Evolutionary conservation across 1,140 invertebrate genomes (phyloP), one percentile per base, ranked within the genome.

Genomic region (Aricia agestis): DNA sequence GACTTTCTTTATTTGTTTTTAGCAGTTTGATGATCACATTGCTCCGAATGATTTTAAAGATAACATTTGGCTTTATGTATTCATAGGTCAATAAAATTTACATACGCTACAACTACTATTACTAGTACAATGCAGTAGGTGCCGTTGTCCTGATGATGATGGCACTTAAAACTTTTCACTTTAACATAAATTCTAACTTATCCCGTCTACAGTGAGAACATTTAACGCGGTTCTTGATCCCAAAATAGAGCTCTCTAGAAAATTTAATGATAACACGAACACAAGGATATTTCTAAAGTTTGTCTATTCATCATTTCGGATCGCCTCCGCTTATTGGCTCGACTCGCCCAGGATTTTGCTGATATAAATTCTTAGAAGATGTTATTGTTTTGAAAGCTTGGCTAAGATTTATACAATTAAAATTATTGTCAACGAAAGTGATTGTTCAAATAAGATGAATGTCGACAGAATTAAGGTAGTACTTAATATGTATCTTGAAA

Each of bases 181-280:
- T 52, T 52, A 52, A 52, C 45, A 52, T 52, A 52, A 52, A 52
- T 52, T 52, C 45, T 52, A 52, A 52, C 45, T 52, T 52, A 52
- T 36, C 45, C 45, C 45, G 45, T 52, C 45, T 52, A 52, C 11
- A 52, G 45, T 52, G 45, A 36, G 36, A 52, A 52, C 45, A 52
- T 52, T 52, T 52, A 52, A 52, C 45, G 45, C 45, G 45, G 45
- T 52, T 52, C 45, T 52, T 52, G 45, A 52, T 52, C 45, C 45
- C 45, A 9, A 52, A 52, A 52, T 52, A 52, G 45, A 52, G 13
- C 11, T 52, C 13, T 52, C 45, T 13, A 52, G 45, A 52, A 52
- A 52, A 52, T 52, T 52, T 52, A 52, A 52, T 52, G 45, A 52
- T 52, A 52, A 52, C 45, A 52, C 13, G 45, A 52, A 52, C 42